Evolutionary conservation across 2,888 invertebrate species (phyloP), one percentile per base, ranked within the genome.

Genomic region (Ectropis crepuscularia): DNA sequence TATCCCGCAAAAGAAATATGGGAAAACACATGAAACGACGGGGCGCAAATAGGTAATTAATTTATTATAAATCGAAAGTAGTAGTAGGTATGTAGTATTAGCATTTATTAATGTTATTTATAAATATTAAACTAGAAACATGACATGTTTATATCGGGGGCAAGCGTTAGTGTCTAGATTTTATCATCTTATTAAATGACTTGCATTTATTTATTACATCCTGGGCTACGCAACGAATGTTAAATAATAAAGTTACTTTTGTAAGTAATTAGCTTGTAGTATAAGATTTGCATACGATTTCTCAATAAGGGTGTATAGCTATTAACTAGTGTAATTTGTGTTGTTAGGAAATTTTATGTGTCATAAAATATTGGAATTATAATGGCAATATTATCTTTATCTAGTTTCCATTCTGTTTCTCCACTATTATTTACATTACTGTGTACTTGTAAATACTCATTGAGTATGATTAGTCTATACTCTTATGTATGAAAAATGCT

Each of bases 121-220:
- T 55, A 46, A 39, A 39, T 46, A 47, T 55, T 55, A 41, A 50
- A 50, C 54, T 50, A 46, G 46, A 50, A 58, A 63, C 54, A 47
- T 42, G 50, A 51, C 39, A 42, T 57, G 47, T 55, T 62, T 53
- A 53, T 57, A 51, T 53, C 53, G 57, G 42, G 51, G 42, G 38
- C 48, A 58, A 46, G 59, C 46, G 46, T 45, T 63, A 51, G 50
- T 43, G 50, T 37, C 50, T 37, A 63, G 58, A 59, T 63, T 46
- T 59, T 54, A 63, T 63, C 63, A 50, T 11, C 39, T 41, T 43
- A 53, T 60, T 55, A 54, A 53, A 46, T 54, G 50, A 12, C 41
- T 50, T 50, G 41, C 42, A 51, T 59, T 8, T 55, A 63, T 59
- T 63, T 63, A 63, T 59, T 60, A 43, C 60, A 64, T 65, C 60